These are phyloP conservation scores for Myanophis thanlyinensis DNA, from an alignment of 2,113 vertebrate species.

Conservation along the genomic window DNA sequence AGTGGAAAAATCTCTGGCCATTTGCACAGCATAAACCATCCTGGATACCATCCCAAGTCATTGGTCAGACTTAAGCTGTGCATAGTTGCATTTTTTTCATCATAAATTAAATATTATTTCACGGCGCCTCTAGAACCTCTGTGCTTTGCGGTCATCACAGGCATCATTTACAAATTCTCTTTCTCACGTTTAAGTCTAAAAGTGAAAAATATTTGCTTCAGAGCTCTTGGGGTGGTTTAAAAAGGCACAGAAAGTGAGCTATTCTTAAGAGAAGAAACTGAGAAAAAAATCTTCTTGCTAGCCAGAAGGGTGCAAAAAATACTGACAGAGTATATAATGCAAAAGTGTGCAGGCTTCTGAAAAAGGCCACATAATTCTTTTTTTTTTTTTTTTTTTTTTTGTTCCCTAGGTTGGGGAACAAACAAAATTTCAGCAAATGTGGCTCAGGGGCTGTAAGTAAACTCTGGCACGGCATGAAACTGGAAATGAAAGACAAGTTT, in stretches of 20 bases:
- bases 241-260: constrained; percentile 20
- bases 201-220: constrained; percentile 30
- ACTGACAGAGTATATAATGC: constrained; percentile 40
- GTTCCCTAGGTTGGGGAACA: neutral
- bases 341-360: constrained; percentile 38
- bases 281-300: constrained; percentile 51
- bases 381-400: neutral
- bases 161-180: constrained; percentile 5
- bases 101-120: neutral
- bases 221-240: neutral
- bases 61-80: neutral
- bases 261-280: constrained; percentile 39
- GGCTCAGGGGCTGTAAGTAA: neutral
- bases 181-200: neutral
- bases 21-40: neutral
- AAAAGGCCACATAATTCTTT: constrained; percentile 8
- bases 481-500: neutral
- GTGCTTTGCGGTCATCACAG: neutral
- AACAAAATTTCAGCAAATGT: neutral
- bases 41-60: too few relatives aligned
- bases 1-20: neutral
- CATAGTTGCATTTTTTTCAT: neutral
- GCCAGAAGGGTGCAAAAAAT: constrained; percentile 39
- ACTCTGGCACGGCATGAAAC: neutral
- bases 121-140: neutral